Base-by-base conservation (phyloP, 2,888 invertebrate genomes). In the Temnothorax rugatulus region DNA sequence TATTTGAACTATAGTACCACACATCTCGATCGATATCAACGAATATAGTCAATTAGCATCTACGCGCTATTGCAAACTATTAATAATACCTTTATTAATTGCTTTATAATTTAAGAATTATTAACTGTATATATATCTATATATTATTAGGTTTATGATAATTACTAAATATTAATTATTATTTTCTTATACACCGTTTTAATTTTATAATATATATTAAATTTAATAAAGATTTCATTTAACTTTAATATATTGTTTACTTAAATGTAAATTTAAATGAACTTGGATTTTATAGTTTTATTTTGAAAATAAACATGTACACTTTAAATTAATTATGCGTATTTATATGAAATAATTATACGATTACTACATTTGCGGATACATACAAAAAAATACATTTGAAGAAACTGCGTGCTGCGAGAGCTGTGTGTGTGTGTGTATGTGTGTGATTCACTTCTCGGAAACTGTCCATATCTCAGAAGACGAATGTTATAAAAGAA, bases 371-470 rank as follows among this genome's bases (percentile, higher is more conserved):
- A 34, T 61, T 13, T 15, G 9, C 34, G n/a, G 73, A 73, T n/a
- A n/a, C 29, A 4, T 52, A 61, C n/a, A 52, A 68, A 57, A 41
- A 75, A 64, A 82, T 61, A 21, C 11, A 25, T 83, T 88, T 63
- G 47, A n/a, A 15, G 69, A 86, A 86, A 21, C 41, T 13, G 54
- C 34, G 21, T 34, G 41, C 11, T 21, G 44, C 66, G 34, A 25
- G 59, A 61, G 74, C 73, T 82, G n/a, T n/a, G n/a, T n/a, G n/a
- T n/a, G n/a, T n/a, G n/a, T n/a, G n/a, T n/a, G n/a, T n/a, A n/a
- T n/a, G n/a, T n/a, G n/a, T n/a, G n/a, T n/a, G 87, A 84, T 68
- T 86, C 81, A 85, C 57, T 86, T 84, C 73, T 83, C 21, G 29
- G 50, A 75, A 73, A 79, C 5, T 54, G 13, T 13, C n/a, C 44